Conservation (phyloP, 2,888 invertebrate genomes). For the Heteropelma amictum region DNA sequence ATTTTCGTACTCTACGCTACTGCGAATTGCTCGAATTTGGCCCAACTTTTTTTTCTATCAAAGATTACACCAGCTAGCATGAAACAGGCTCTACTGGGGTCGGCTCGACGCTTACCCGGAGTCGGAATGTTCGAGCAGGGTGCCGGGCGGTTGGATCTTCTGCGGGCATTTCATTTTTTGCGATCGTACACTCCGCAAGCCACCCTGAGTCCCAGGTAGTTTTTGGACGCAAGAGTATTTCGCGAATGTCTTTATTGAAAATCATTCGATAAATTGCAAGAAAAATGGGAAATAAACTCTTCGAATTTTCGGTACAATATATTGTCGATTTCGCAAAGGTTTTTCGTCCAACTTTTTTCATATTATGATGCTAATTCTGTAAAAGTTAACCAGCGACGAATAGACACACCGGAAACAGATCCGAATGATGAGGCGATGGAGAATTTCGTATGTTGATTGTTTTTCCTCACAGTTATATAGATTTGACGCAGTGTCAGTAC, state of each 20-base stretch:
- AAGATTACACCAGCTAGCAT: conserved; percentile 93
- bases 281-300: too few species aligned
- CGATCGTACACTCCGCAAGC: conserved; percentile 80
- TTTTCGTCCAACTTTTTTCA: too few species aligned
- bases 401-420: too few species aligned
- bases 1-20: too few species aligned
- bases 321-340: too few species aligned
- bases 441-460: background rate
- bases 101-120: conserved; percentile 89
- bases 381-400: too few species aligned
- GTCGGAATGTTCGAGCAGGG: conserved; percentile 99
- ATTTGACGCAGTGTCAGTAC: conserved; percentile 96
- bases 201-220: conserved; percentile 78
- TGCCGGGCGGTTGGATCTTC: conserved; percentile 94
- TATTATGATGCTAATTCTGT: too few species aligned
- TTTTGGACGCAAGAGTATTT: background rate
- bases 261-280: background rate
- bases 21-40: too few species aligned
- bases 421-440: too few species aligned
- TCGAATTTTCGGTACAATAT: too few species aligned
- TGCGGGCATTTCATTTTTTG: conserved; percentile 89
- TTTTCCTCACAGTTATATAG: conserved; percentile 85
- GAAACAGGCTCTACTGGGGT: conserved; percentile 96
- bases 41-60: background rate
- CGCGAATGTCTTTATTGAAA: too few species aligned